Evolutionary conservation across 2,113 vertebrate species (phyloP), one percentile per base, ranked within the genome.

Genomic region (Psophia crepitans): DNA sequence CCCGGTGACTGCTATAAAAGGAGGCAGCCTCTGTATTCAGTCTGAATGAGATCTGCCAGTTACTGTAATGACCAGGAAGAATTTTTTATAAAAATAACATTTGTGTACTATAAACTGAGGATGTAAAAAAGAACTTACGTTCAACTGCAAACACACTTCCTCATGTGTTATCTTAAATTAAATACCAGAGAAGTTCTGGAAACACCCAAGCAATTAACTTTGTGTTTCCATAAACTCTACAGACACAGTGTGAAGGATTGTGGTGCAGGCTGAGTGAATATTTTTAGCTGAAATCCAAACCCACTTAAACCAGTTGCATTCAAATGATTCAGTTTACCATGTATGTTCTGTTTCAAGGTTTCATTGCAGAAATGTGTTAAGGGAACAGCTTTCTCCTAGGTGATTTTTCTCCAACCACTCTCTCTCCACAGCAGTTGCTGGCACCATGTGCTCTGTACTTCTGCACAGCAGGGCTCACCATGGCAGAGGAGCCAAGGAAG

Each of bases 71-170:
- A 97, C 81, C 95, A 96, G 97, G 97, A 97, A 97, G 93, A 94
- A 70, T 77, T 96, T 90, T 91, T 94, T 84, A 91, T 79, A 87
- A 95, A 97, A 97, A 97, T 95, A 97, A 97, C 75, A 82, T 69
- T 85, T 97, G 97, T 97, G 61, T 97, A 97, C 97, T 97, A 87
- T 97, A 97, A 97, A 97, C 91, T n/a, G n/a, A 87, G 71, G 64
- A 83, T 79, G 66, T 96, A 92, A 96, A 96, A 95, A 89, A 96
- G 91, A 93, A 78, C 30, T 78, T 87, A 77, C 8, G 13, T 93
- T 95, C 77, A 95, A 93, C 76, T 87, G 79, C 95, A 96, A 95
- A 95, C 92, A 97, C 63, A 94, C 71, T 97, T 97, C 96, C 96
- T 89, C 33, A 9, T 97, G 43, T 65, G 76, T 95, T 94, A 96